Base-by-base conservation (phyloP, 2,113 vertebrate species). In the Crotalus viridis region DNA sequence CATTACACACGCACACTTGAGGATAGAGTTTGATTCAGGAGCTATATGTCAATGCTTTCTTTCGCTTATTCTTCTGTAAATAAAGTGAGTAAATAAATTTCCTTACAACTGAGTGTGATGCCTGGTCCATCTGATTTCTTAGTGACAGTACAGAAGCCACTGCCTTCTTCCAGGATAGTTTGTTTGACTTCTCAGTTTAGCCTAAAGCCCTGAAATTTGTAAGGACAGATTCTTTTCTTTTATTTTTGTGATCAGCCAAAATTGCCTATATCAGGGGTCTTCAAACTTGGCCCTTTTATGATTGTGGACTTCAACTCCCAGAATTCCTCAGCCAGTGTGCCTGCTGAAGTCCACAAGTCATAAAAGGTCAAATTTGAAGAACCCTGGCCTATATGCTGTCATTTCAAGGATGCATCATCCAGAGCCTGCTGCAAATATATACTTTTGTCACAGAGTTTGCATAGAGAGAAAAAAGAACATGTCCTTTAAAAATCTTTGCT, bases 1-100 rank as follows among this genome's bases (percentile, higher is more conserved):
- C n/a, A 8, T 22, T 48, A 51, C 43, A 90, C 13, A 13, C 6
- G 89, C 3, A 64, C 12, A 89, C 9, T n/a, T 88, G 33, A 88
- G 51, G 28, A 48, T 48, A 59, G 26, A 33, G 56, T 28, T 24
- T 24, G 21, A 85, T 92, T 22, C 52, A 85, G 54, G 59, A 8
- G 26, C 0, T 26, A 48, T 28, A 51, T 51, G 26, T 39, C 55
- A 57, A 51, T 88, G 26, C 21, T 12, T 51, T 7, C 43, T n/a
- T 90, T 94, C 13, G 86, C 39, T 90, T 86, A 28, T 33, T 91
- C 43, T 46, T 86, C 59, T 59, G 55, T 51, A 91, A 91, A 74
- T 52, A 69, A 69, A 74, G 39, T 81, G 39, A 81, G 33, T 7
- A 81, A 81, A 21, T 39, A 81, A 8, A 0, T 43, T 39, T 51